These are phyloP conservation scores for Sepioteuthis lessoniana DNA, from an alignment of 2,888 invertebrate species.

Conservation along the genomic window DNA sequence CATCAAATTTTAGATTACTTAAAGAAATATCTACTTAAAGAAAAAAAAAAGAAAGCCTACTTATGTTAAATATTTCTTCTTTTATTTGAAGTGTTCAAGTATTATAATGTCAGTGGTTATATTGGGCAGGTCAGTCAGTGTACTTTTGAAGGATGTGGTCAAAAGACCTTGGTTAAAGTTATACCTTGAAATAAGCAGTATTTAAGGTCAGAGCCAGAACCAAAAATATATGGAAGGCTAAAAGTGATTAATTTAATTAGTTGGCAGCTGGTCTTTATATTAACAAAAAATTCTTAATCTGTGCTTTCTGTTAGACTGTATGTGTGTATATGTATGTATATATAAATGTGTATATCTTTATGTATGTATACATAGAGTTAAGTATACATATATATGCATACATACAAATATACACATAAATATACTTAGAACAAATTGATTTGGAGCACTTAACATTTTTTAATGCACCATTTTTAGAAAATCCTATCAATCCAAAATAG, in stretches of 20 bases:
- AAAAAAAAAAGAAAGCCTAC: background rate
- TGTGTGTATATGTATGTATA: too few relatives aligned
- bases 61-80: background rate
- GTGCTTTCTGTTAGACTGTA: too few relatives aligned
- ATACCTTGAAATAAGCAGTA: background rate
- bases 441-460: too few relatives aligned
- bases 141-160: background rate
- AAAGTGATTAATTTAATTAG: background rate
- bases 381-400: too few relatives aligned
- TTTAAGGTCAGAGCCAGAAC: background rate
- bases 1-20: background rate
- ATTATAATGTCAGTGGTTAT: background rate
- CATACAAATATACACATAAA: too few relatives aligned
- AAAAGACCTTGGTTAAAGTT: background rate
- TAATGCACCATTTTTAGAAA: too few relatives aligned
- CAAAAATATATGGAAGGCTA: background rate
- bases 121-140: background rate
- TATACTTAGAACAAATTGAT: too few relatives aligned
- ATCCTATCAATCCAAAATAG: too few relatives aligned
- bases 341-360: too few relatives aligned
- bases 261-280: background rate
- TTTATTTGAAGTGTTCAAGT: background rate
- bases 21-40: background rate
- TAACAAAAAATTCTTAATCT: background rate
- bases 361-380: too few relatives aligned